Evolutionary conservation across 1,140 invertebrate genomes (phyloP), one percentile per base, ranked within the genome.

Genomic region (Magallana gigas): DNA sequence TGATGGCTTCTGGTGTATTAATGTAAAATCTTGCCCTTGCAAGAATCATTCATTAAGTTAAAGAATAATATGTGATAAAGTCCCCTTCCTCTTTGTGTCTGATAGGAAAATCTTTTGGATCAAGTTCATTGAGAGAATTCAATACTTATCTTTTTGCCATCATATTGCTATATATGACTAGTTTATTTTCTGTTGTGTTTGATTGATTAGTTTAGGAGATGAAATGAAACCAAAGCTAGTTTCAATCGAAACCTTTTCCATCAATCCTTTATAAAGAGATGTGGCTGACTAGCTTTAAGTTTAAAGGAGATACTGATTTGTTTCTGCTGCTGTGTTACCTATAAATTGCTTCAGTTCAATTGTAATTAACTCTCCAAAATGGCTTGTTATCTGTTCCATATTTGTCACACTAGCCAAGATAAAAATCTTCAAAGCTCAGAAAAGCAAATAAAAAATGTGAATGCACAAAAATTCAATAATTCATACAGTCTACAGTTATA

Each of bases 191-290:
- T 71, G n/a, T 29, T 71, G 18, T 4, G 18, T 71, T 71, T 71
- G 68, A 71, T 71, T 71, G 68, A 71, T 71, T 71, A 71, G 68
- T 71, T 71, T 71, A 6, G 68, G 36, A 71, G 36, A 23, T 29
- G 18, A 71, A 29, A 71, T 71, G 68, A 71, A 23, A 29, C 23
- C 68, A 18, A 8, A 23, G 8, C 36, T 71, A 8, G 23, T 71
- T 71, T 71, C 68, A 71, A 71, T 71, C 68, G 36, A 71, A 71
- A 23, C 68, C 23, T 71, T 71, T 71, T 71, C 18, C 60, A 62
- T 71, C 23, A 29, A 29, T 8, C 18, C 8, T 9, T 1, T 71
- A 48, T 48, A 48, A 48, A 11, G 23, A 29, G 12, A 11, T 71
- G 68, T 11, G 68, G 68, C 68, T 11, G 36, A 12, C 36, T 29